Base-by-base conservation (phyloP, 2,888 invertebrate species). In the Micropterix aruncella region DNA sequence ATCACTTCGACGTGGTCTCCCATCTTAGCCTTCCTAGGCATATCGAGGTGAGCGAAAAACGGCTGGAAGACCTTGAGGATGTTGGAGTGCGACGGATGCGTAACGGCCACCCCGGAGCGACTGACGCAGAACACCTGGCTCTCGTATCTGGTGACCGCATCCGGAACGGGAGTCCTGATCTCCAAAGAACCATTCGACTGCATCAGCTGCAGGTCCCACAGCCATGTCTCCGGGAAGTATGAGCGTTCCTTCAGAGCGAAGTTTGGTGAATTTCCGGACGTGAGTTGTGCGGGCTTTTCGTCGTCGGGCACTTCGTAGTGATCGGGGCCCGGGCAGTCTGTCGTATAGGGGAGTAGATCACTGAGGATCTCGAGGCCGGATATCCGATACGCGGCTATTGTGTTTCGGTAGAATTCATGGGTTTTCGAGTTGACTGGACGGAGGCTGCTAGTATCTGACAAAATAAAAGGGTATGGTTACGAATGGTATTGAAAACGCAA, bases 21-120 rank as follows among this genome's bases (percentile, higher is more conserved):
- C 2, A 80, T 68, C 45, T 80, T 76, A 0, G 84, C 68, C 1
- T 77, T 75, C 47, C 76, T 76, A 0, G 86, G 83, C 15, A 77
- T 62, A 45, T 77, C 74, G 19, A 83, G 75, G 51, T 85, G 81
- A 17, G 84, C 69, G 62, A 86, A 87, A 61, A 86, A 83, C 3
- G 83, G 81, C 46, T 84, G 80, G 59, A 84, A 84, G 2, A 91
- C 88, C 68, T 79, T 76, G 43, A 94, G 57, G 65, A 76, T 75
- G 51, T 75, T 72, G 1, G 79, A 70, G 1, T 74, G 66, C 17
- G 82, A 75, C 0, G 68, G 65, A 1, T 82, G 52, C 0, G 67
- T 56, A 0, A 65, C 49, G 0, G 64, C 62, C 0, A 69, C 44
- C 0, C 70, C 70, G 3, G 54, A 60, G 14, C 60, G 58, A 1